These are phyloP conservation scores for Nemurella pictetii DNA, from an alignment of 2,888 invertebrate species.

Conservation along the genomic window DNA sequence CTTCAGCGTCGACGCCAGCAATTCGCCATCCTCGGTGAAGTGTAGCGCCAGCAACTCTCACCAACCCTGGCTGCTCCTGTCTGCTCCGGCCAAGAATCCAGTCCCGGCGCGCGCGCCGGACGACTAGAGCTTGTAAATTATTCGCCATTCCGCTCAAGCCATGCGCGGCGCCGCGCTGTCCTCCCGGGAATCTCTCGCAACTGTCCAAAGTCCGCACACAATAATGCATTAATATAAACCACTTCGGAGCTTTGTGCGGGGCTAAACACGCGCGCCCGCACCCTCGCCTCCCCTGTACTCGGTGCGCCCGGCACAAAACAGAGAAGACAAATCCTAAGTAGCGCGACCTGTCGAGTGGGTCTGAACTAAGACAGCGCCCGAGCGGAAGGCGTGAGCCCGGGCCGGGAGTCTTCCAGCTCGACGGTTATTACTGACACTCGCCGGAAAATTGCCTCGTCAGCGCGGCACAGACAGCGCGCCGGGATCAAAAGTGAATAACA, in stretches of 20 bases:
- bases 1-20: too few species aligned
- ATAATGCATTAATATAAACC: conserved; percentile 2
- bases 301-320: too few species aligned
- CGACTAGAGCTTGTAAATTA: background rate
- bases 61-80: too few species aligned
- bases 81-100: background rate
- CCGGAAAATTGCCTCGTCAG: background rate
- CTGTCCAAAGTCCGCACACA: background rate
- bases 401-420: background rate
- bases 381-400: background rate
- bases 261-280: background rate
- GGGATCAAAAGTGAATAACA: background rate
- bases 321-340: background rate
- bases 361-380: too few species aligned
- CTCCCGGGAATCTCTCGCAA: background rate
- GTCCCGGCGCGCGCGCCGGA: background rate
- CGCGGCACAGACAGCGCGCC: background rate
- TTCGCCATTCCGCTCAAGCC: background rate
- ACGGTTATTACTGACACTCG: background rate
- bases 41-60: too few species aligned
- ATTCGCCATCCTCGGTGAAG: too few species aligned
- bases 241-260: background rate
- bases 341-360: background rate
- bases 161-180: too few species aligned
- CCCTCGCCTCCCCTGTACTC: background rate